A percentile compares a stretch with the other conserved stretches of the same genome.
Evolutionary conservation across 2,797 vertebrate species (phyloP).

Genomic region (Lepus oiostolus): DNA sequence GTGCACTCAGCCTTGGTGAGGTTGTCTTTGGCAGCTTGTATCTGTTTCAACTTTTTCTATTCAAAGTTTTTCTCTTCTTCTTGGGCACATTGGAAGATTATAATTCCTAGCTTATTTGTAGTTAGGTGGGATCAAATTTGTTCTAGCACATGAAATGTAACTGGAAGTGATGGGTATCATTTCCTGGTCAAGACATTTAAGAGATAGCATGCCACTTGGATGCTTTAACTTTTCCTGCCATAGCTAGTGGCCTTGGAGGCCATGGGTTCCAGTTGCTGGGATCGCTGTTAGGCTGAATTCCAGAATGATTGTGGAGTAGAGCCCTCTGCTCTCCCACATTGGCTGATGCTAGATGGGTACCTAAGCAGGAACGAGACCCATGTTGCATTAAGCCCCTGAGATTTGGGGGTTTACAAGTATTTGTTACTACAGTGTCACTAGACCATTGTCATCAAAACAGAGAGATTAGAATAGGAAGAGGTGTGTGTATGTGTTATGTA

Average conservation of each 20-base stretch:
- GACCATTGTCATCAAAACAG: background rate
- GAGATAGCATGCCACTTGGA: background rate
- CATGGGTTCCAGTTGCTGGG: background rate
- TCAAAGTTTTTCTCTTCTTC: constrained; percentile 10
- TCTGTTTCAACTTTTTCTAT: background rate
- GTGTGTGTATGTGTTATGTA: background rate
- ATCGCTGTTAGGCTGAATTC: background rate
- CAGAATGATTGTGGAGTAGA: background rate
- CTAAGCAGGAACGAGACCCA: background rate
- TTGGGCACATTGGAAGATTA: background rate
- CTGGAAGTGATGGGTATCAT: background rate
- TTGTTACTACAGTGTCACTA: background rate
- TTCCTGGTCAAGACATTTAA: background rate
- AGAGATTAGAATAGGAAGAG: background rate
- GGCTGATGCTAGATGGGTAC: background rate
- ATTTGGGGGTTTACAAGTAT: background rate
- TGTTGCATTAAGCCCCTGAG: background rate
- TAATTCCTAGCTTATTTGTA: background rate
- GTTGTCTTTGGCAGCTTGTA: background rate
- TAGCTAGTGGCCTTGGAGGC: background rate
- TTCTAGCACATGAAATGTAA: constrained; percentile 2
- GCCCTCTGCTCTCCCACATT: background rate
- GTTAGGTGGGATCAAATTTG: background rate
- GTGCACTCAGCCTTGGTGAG: background rate
- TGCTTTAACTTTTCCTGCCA: background rate